Evolutionary conservation across 2,888 invertebrate genomes (phyloP).

Genomic region (Pandemis corylana): DNA sequence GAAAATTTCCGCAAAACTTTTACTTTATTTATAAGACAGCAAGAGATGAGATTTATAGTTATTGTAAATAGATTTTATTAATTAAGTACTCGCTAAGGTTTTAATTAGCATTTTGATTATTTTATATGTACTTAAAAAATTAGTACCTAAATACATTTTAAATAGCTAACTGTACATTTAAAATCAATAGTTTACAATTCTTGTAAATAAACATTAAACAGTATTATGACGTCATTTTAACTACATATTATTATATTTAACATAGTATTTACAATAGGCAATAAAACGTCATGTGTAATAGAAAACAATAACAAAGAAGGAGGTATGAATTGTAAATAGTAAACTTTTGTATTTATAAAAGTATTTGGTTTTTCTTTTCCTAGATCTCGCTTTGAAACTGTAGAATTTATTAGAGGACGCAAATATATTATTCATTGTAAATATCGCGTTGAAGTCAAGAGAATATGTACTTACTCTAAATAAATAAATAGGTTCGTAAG

Average conservation of each 20-base stretch:
- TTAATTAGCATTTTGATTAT: conserved; percentile 7
- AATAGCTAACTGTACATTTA: conserved; percentile 22
- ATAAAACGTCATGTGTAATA: conserved; percentile 55
- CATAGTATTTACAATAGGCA: conserved; percentile 21
- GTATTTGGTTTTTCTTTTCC: conserved; percentile 44
- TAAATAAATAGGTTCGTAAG: conserved; percentile 6
- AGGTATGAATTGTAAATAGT: background rate
- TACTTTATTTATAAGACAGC: too few relatives aligned
- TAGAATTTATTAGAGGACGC: conserved; percentile 19
- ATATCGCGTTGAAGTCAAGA: conserved; percentile 27
- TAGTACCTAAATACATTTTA: background rate
- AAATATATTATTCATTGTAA: conserved; percentile 23
- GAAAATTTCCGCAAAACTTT: background rate
- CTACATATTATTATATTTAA: conserved; percentile 42
- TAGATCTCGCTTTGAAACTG: conserved; percentile 39
- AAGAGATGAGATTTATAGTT: background rate
- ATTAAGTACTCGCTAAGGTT: conserved; percentile 2
- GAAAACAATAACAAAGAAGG: conserved; percentile 8
- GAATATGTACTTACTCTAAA: conserved; percentile 5
- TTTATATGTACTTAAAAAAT: background rate
- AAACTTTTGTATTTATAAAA: conserved; percentile 34
- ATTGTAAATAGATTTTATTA: conserved; percentile 1
- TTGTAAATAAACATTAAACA: conserved; percentile 37
- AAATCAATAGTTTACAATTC: background rate
- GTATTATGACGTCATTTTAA: conserved; percentile 27